Conservation (phyloP, 2,113 vertebrate genomes). For the Melanostigma gelatinosum region DNA sequence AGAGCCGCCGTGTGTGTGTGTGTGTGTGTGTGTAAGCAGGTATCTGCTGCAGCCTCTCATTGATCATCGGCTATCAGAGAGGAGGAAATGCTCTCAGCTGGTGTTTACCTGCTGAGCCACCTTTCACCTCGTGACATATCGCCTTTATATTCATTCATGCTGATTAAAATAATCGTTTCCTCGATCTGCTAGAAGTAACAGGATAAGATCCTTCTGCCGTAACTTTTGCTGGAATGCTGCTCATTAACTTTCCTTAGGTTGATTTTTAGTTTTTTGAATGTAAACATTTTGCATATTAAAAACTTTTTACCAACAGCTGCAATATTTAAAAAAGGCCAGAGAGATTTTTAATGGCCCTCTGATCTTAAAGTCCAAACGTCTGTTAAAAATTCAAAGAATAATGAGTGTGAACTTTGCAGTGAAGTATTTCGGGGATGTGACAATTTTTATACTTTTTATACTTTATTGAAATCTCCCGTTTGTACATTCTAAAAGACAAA, state of each 20-base stretch:
- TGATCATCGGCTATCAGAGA: slow-evolving; percentile 53
- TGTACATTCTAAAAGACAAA: neutral
- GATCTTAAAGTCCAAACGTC: neutral
- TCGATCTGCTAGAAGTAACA: neutral
- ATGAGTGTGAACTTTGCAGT: too few species aligned
- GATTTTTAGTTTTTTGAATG: neutral
- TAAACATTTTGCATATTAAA: neutral
- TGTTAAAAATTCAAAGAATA: too few species aligned
- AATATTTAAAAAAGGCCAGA: neutral
- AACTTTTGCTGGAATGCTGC: neutral
- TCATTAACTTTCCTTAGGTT: neutral
- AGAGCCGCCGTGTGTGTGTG: slow-evolving; percentile 20
- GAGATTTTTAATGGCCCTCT: too few species aligned
- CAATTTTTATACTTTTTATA: too few species aligned
- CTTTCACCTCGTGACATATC: slow-evolving; percentile 49
- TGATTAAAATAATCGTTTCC: neutral
- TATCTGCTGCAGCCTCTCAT: slow-evolving; percentile 33
- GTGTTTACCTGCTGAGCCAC: slow-evolving; percentile 54
- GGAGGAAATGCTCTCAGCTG: slow-evolving; percentile 48
- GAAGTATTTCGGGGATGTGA: neutral
- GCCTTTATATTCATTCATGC: neutral
- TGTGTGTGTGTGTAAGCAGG: slow-evolving; percentile 10
- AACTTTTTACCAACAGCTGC: neutral
- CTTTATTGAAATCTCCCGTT: neutral
- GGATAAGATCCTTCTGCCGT: neutral